Evolutionary conservation across 2,888 invertebrate species (phyloP).

Genomic region (Aphodius granarius): DNA sequence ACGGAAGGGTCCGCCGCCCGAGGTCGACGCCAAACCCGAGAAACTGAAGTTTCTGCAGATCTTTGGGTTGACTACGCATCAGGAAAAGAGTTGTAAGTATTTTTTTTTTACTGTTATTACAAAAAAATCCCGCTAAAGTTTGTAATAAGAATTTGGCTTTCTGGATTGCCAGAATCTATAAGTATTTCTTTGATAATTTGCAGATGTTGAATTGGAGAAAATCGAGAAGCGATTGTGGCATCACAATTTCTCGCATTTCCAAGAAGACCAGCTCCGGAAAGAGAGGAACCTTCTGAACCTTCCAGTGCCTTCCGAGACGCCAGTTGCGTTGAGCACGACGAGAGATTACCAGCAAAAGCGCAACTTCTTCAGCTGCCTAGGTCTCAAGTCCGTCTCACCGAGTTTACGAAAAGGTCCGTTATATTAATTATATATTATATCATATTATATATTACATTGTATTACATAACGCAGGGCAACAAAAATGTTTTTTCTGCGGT

Average conservation of each 20-base stretch:
- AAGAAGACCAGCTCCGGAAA: constrained; percentile 36
- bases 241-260: constrained; percentile 48
- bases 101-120: no score
- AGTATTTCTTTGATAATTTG: constrained; percentile 7
- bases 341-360: constrained; percentile 60
- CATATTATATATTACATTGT: neutral
- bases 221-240: constrained; percentile 60
- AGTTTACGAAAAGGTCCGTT: constrained; percentile 62
- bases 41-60: constrained; percentile 65
- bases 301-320: constrained; percentile 57
- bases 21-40: constrained; percentile 55
- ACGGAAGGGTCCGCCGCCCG: constrained; percentile 59
- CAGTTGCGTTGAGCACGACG: constrained; percentile 53
- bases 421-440: no score
- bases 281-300: constrained; percentile 49
- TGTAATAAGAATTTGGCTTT: no score
- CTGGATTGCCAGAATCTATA: constrained; percentile 5
- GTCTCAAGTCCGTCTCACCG: constrained; percentile 59
- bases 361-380: constrained; percentile 62
- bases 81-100: constrained; percentile 62
- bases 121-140: no score
- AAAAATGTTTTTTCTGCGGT: no score
- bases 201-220: constrained; percentile 63
- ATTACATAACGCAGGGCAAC: neutral
- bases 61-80: constrained; percentile 65